Evolutionary conservation across 1,140 invertebrate genomes (phyloP), one percentile per base, ranked within the genome.

Genomic region (Zaprionus ornatus): DNA sequence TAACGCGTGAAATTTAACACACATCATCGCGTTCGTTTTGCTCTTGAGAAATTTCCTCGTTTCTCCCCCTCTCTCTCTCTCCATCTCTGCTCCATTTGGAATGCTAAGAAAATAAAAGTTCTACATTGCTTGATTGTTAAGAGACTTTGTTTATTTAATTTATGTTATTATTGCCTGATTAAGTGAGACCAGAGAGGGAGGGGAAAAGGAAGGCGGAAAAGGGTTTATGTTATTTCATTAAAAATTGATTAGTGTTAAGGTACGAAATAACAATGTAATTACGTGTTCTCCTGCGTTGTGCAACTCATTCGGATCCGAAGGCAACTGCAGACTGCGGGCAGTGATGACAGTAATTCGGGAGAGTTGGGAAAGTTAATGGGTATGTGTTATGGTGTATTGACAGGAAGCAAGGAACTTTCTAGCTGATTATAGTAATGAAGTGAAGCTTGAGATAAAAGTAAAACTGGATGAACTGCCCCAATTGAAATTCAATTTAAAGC

Each of bases 161-260:
- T 88, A 90, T 88, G 85, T 88, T 88, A 88, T 88, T 88, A 88
- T 88, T 88, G 72, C 74, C 81, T 90, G 85, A 88, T 88, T 88
- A 88, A 90, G 80, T 81, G 40, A 17, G n/a, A 40, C 40, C 15
- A 17, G 40, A n/a, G 40, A 5, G 40, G 3, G 17, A 45, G 15
- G 40, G 3, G 17, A 45, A 1, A 15, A 9, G 17, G 9, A 2
- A 17, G 40, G 40, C 40, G 40, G 40, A 45, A 82, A 81, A 32
- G 65, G 63, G 80, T 82, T 65, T 62, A 45, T 77, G 72, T 76
- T 82, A 62, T 87, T 77, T 79, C 66, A 88, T 78, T 74, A 81
- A 74, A 88, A 88, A 88, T 88, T 88, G 85, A 88, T 80, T 80
- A 80, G 75, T 78, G 75, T 70, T 74, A 61, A 70, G 56, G 67